Base-by-base conservation (phyloP, 2,888 invertebrate genomes). In the Caenorhabditis sp. region DNA sequence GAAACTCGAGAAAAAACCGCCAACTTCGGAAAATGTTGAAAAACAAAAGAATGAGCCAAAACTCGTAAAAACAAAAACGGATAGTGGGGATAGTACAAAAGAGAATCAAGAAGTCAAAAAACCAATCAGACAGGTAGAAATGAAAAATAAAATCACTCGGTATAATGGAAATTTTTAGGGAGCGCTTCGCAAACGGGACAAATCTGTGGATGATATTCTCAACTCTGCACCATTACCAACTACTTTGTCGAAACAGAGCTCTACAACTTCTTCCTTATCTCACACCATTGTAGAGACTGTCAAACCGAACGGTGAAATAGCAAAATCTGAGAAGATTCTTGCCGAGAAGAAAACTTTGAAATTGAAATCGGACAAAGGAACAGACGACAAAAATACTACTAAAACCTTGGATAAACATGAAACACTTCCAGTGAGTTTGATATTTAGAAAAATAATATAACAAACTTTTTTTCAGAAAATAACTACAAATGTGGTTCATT, bases 101-200 rank as follows among this genome's bases (percentile, higher is more conserved):
- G 77, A 77, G 23, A 65, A 66, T 23, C 37, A 36, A 43, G 72
- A 71, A 1, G 57, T 51, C 0, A 75, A 70, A 26, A 76, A 69
- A 36, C 79, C 79, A 14, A 31, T 37, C 0, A 60, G 79, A 69
- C 71, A 74, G 66, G 75, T 71, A 36, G 19, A n/a, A 24, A 23
- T 27, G 23, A 19, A 58, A 6, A 21, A 23, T n/a, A n/a, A 27
- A n/a, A 12, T 21, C 1, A 59, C 6, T 55, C 26, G 26, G 8
- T 19, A 36, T 59, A 1, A 31, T 31, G 10, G 14, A 59, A 36
- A 36, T 66, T 59, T 65, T 50, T 31, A 77, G 75, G 78, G 75
- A 17, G 78, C 75, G 21, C 66, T 78, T 12, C 60, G 69, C 10
- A 75, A 75, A 62, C 62, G 66, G n/a, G 74, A 74, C 37, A 66